phyloP scores from a whole-genome alignment of 2,888 invertebrate genomes.

The Eurois occulta region DNA sequence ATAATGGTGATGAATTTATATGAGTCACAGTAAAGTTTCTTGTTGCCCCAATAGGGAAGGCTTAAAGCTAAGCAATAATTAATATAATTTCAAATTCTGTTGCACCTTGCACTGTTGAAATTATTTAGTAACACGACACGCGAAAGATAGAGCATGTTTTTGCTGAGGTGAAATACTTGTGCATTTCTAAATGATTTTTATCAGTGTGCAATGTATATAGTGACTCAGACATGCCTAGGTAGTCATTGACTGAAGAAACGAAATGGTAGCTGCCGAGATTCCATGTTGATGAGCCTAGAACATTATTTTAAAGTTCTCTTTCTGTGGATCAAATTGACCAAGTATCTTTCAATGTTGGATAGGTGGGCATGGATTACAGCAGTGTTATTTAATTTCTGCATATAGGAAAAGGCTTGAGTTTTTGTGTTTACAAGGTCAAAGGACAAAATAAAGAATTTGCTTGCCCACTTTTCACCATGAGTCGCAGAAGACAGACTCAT shows the following conservation, averaged over 20 bases:
- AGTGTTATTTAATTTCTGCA: background rate
- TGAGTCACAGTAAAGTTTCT: background rate
- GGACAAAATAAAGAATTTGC: background rate
- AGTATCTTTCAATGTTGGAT: background rate
- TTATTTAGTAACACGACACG: constrained; percentile 23
- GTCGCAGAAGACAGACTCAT: background rate
- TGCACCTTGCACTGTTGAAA: constrained; percentile 29
- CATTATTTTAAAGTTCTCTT: background rate
- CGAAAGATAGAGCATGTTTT: constrained; percentile 46
- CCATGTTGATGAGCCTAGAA: background rate
- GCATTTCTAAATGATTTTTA: constrained; percentile 32
- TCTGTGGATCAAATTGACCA: background rate
- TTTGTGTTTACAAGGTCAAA: background rate
- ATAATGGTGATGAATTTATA: background rate
- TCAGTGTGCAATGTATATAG: background rate
- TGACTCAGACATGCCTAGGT: background rate
- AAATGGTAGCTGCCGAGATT: background rate
- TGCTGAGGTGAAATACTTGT: constrained; percentile 19
- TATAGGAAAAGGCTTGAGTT: background rate
- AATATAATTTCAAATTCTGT: background rate
- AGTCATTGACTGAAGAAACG: background rate
- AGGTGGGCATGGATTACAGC: background rate
- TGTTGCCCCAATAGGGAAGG: background rate
- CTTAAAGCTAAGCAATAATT: background rate
- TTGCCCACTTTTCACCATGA: background rate